Percentiles rank a stretch among this genome's conserved stretches.
Evolutionary conservation across 2,113 vertebrate genomes (phyloP).

Genomic region (Acrocephalus arundinaceus): DNA sequence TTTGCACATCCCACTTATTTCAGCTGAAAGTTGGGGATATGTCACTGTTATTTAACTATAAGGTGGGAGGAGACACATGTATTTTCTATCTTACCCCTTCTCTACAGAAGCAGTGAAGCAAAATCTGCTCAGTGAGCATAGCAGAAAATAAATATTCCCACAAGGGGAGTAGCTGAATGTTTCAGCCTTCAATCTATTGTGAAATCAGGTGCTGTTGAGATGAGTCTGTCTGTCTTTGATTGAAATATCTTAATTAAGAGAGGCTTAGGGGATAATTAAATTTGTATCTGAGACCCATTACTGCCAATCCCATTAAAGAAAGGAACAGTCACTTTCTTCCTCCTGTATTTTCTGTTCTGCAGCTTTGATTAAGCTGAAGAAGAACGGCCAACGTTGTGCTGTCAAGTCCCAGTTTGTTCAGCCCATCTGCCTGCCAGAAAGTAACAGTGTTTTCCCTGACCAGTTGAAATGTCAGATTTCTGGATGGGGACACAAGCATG

Average conservation of each 20-base stretch:
- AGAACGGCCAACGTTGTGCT: conserved; percentile 81
- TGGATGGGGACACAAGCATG: conserved; percentile 88
- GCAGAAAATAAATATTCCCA: conserved; percentile 56
- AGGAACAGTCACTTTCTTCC: conserved; percentile 15
- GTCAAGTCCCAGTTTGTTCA: conserved; percentile 85
- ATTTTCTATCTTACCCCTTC: conserved; percentile 18
- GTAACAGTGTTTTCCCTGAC: conserved; percentile 71
- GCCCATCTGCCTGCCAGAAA: conserved; percentile 88
- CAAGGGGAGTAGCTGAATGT: conserved; percentile 35
- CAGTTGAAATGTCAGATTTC: conserved; percentile 85
- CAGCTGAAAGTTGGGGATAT: conserved; percentile 34
- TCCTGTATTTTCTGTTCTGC: not conserved
- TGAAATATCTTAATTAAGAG: conserved; percentile 65
- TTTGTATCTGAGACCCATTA: conserved; percentile 40
- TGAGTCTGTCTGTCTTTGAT: conserved; percentile 47
- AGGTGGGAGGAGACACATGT: conserved; percentile 21
- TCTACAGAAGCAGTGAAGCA: conserved; percentile 29
- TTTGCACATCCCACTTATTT: conserved; percentile 47
- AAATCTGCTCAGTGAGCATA: conserved; percentile 34
- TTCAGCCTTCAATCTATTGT: conserved; percentile 50
- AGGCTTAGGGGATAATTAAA: conserved; percentile 59
- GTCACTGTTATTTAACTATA: conserved; percentile 53
- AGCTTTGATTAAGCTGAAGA: conserved; percentile 92
- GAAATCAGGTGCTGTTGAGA: conserved; percentile 54
- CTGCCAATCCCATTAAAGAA: conserved; percentile 50